phyloP scores from a whole-genome alignment of 2,888 invertebrate species.

The Nesidiocoris tenuis region DNA sequence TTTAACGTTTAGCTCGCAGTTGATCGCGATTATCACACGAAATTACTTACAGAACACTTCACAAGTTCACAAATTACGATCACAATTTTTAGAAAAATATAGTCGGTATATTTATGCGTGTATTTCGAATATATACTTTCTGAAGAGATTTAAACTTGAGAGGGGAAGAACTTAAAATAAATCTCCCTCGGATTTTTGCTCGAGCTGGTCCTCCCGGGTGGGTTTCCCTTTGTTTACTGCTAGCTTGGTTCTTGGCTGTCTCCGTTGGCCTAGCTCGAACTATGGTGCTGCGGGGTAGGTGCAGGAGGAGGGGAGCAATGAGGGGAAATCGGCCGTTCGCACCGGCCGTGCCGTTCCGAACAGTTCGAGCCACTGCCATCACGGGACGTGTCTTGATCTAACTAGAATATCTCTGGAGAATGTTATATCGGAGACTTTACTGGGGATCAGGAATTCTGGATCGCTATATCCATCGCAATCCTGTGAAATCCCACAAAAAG shows the following conservation, averaged over 20 bases:
- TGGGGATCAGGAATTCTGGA: too few species aligned
- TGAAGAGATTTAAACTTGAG: not conserved
- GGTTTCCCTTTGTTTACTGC: conserved; percentile 28
- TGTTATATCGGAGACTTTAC: too few species aligned
- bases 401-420: too few species aligned
- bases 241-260: not conserved
- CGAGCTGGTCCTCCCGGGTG: conserved; percentile 26
- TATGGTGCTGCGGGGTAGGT: not conserved
- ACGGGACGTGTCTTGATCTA: too few species aligned
- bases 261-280: not conserved
- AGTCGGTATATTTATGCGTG: too few species aligned
- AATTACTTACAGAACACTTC: not conserved
- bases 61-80: not conserved
- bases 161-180: not conserved
- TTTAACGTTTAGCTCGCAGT: not conserved
- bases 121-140: not conserved
- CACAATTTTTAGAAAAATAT: not conserved
- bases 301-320: conserved; percentile 9
- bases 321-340: not conserved
- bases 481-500: not conserved
- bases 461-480: not conserved
- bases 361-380: too few species aligned
- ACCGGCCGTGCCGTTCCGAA: not conserved
- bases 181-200: not conserved
- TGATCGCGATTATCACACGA: not conserved